Base-by-base conservation (phyloP, 2,113 vertebrate species). In the Dicerorhinus sumatrensis region DNA sequence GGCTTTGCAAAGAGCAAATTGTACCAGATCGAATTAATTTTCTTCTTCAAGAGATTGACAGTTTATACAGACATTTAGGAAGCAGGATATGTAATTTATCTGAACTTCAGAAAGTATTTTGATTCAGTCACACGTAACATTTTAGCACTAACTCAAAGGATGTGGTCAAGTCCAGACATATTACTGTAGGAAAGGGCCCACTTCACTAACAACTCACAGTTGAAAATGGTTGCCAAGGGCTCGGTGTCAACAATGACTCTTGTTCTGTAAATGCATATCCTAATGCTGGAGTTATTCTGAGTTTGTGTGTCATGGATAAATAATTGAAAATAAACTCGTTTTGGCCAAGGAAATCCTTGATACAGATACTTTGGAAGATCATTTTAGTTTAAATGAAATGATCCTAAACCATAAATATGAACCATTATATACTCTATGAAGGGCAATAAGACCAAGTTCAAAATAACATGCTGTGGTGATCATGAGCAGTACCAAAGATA, bases 1-100 rank as follows among this genome's bases (percentile, higher is more conserved):
- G 94, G 94, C 95, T 97, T 98, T 96, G 95, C 96, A 98, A 98
- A 97, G 97, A 98, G 91, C 89, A 96, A 97, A 97, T 97, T 97
- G 95, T 98, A 83, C 89, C 91, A 94, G 89, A 93, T 97, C 51
- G 7, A 97, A 97, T 98, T 97, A 97, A 98, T 97, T 98, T 97
- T 69, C 93, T 96, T 96, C 81, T 97, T 95, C 11, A 84, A 91
- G 92, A 97, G 97, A 97, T 69, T 97, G 96, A 81, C 93, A 97
- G 93, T 93, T 96, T 95, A 80, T 97, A 83, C 56, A 89, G 95
- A 96, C 95, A 90, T 97, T 96, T 91, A 97, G 89, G 96, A 97
- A 93, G 83, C 79, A 87, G 79, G 93, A 80, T 96, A 97, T 97
- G 69, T 98, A 97, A 97, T 97, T 97, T 89, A 96, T 97, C 93